These are phyloP conservation scores for Panagrolaimus sp. DNA, from an alignment of 1,140 invertebrate species.

Conservation along the genomic window DNA sequence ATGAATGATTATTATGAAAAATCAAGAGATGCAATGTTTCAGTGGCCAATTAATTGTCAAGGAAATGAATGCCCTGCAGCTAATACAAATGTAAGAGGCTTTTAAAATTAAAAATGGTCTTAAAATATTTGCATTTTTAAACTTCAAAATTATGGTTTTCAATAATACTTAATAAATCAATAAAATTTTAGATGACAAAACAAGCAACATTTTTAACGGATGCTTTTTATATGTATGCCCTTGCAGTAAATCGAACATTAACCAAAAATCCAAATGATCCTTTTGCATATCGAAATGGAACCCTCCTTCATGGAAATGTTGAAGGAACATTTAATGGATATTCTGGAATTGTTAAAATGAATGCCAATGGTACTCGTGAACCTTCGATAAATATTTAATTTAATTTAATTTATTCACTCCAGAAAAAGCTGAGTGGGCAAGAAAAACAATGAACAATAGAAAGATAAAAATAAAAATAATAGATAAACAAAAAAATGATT, in stretches of 20 bases:
- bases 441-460: no score
- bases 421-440: no score
- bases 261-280: background rate
- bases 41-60: background rate
- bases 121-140: no score
- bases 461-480: no score
- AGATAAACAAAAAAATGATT: no score
- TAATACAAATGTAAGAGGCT: no score
- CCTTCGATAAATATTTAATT: background rate
- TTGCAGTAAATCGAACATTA: background rate
- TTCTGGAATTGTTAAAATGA: background rate
- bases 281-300: background rate
- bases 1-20: no score
- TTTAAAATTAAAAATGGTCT: no score
- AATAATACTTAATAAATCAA: no score
- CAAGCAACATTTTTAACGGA: background rate
- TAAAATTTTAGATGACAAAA: background rate
- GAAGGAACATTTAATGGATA: background rate
- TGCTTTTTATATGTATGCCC: slow-evolving; percentile 10
- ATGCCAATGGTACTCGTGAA: background rate
- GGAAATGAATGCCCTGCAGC: no score
- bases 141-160: no score
- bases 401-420: no score
- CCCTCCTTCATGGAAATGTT: background rate
- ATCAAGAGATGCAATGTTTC: slow-evolving; percentile 3